A percentile compares a stretch with the other conserved stretches of the same genome.
These are phyloP conservation scores for Grammomys surdaster DNA, from an alignment of 2,113 vertebrate species.

Conservation along the genomic window DNA sequence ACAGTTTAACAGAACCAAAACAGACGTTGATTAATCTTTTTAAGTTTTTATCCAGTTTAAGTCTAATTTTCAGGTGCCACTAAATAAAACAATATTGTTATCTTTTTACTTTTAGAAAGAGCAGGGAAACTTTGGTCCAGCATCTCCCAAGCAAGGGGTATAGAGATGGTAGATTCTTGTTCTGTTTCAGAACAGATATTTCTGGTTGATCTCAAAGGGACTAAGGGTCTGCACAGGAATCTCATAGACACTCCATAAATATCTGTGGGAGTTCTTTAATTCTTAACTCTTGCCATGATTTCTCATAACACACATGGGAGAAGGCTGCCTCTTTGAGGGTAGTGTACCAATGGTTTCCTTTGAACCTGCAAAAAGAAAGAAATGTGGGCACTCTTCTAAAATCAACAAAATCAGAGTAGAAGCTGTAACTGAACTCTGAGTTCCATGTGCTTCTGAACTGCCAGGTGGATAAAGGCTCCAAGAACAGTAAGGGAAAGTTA, in stretches of 20 bases:
- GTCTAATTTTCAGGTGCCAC: conserved; percentile 4
- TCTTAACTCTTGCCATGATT: neutral
- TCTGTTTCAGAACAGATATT: neutral
- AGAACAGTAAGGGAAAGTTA: neutral
- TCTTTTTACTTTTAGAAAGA: neutral
- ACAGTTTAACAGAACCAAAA: conserved; percentile 30
- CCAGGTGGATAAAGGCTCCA: neutral
- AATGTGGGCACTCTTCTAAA: neutral
- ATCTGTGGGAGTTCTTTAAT: neutral
- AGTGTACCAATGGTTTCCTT: neutral
- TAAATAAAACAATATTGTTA: conserved; percentile 41
- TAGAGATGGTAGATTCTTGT: neutral
- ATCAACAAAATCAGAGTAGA: neutral
- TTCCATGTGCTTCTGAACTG: rapidly evolving
- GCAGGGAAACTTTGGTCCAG: neutral
- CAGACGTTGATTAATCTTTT: conserved; percentile 44
- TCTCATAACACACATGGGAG: neutral
- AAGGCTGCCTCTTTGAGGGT: neutral
- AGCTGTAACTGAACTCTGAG: neutral
- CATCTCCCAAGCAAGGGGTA: neutral
- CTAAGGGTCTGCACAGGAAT: neutral
- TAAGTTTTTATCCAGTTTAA: neutral
- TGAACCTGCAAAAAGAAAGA: neutral
- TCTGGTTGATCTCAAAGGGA: neutral
- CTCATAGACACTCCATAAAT: neutral